Evolutionary conservation across 2,797 vertebrate genomes (phyloP).

Genomic region (Helostoma temminkii): DNA sequence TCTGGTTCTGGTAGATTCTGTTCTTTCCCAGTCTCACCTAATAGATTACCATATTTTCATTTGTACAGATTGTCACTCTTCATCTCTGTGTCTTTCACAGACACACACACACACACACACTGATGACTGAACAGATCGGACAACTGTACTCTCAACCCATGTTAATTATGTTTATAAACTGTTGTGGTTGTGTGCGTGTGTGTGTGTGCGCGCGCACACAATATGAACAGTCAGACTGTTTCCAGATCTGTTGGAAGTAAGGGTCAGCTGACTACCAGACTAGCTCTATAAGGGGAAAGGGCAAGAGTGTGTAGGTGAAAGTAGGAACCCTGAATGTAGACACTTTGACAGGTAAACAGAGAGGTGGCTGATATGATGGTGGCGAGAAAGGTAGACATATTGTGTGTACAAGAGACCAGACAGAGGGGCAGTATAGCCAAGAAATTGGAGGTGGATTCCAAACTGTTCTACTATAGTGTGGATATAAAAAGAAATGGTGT

Average conservation of each 20-base stretch:
- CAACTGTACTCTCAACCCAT: conserved; percentile 19
- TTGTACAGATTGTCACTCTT: conserved; percentile 24
- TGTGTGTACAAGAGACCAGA: too few species aligned
- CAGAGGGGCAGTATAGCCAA: too few species aligned
- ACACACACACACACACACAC: conserved; percentile 22
- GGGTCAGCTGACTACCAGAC: not conserved
- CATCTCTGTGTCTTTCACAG: conserved; percentile 4
- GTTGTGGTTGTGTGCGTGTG: not conserved
- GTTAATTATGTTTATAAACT: conserved; percentile 5
- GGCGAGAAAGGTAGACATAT: too few species aligned
- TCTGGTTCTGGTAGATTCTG: conserved; percentile 39
- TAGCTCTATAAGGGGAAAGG: too few species aligned
- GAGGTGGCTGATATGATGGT: too few species aligned
- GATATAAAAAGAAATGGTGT: too few species aligned
- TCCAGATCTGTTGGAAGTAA: conserved; percentile 3
- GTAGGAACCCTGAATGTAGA: too few species aligned
- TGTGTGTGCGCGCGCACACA: not conserved
- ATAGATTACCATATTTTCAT: conserved; percentile 61
- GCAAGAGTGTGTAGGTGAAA: too few species aligned
- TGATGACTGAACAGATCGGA: conserved; percentile 18
- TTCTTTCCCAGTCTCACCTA: conserved; percentile 51
- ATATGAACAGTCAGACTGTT: not conserved
- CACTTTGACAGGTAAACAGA: too few species aligned
- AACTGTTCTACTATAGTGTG: too few species aligned
- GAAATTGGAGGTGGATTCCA: too few species aligned